Percentiles rank a stretch among this genome's conserved stretches.
Conservation (phyloP, 1,140 invertebrate species). For the Brachionus angularis region DNA sequence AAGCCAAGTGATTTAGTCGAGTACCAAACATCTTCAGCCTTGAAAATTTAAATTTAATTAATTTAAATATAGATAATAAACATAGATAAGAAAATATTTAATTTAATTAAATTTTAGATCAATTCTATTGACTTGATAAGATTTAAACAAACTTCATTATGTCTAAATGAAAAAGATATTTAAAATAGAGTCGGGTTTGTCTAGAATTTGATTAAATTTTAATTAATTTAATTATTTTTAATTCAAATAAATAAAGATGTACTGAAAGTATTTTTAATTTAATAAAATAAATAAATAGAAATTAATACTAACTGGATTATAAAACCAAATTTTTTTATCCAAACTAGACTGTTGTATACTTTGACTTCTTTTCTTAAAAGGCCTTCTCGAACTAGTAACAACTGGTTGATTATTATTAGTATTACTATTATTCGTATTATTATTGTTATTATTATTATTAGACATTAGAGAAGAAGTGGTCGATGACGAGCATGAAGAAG, state of each 20-base stretch:
- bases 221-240: background rate
- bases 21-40: slow-evolving; percentile 34
- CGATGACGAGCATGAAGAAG: slow-evolving; percentile 9
- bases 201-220: too few relatives aligned
- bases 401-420: too few relatives aligned
- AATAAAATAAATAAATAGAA: background rate
- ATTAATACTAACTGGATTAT: slow-evolving; percentile 1
- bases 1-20: slow-evolving; percentile 1
- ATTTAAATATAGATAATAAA: too few relatives aligned
- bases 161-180: too few relatives aligned
- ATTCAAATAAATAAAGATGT: background rate
- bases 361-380: slow-evolving; percentile 23
- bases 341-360: slow-evolving; percentile 7
- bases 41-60: too few relatives aligned
- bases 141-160: too few relatives aligned
- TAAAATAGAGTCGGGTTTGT: too few relatives aligned
- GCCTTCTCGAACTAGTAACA: slow-evolving; percentile 4
- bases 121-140: too few relatives aligned
- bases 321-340: slow-evolving; percentile 23
- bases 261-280: background rate
- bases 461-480: slow-evolving; percentile 2
- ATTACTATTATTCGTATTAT: too few relatives aligned
- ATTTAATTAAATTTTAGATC: too few relatives aligned
- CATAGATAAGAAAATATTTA: too few relatives aligned
- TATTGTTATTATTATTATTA: background rate